Percentiles rank a stretch among this genome's conserved stretches.
These are phyloP conservation scores for Melipona bicolor DNA, from an alignment of 2,888 invertebrate species.

Conservation along the genomic window DNA sequence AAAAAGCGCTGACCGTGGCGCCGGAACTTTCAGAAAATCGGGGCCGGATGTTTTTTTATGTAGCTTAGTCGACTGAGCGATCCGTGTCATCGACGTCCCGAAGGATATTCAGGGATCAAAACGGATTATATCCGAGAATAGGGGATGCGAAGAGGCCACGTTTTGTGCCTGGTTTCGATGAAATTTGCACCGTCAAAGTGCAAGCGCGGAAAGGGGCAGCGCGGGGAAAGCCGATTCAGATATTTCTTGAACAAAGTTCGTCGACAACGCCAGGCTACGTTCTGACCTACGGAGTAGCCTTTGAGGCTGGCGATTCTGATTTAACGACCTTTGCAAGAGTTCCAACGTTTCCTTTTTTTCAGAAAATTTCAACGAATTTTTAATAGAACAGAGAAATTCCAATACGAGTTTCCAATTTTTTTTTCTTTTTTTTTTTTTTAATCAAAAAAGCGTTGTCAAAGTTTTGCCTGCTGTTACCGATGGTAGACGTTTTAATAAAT, in stretches of 20 bases:
- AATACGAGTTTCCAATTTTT: too few species aligned
- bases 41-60: conserved; percentile 47
- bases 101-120: conserved; percentile 62
- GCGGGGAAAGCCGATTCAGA: conserved; percentile 5
- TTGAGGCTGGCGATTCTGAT: neutral
- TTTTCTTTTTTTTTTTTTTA: too few species aligned
- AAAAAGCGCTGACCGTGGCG: conserved; percentile 41
- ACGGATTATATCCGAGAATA: conserved; percentile 59
- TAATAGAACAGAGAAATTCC: too few species aligned
- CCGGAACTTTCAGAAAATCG: neutral
- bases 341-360: neutral
- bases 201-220: conserved; percentile 17
- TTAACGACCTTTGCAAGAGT: neutral
- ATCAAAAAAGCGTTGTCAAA: neutral
- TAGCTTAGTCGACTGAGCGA: conserved; percentile 17
- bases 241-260: conserved; percentile 18
- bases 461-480: too few species aligned
- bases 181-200: conserved; percentile 49
- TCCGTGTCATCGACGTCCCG: conserved; percentile 52
- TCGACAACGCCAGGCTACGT: neutral
- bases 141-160: conserved; percentile 18
- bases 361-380: too few species aligned
- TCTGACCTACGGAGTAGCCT: neutral
- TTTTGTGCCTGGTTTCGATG: conserved; percentile 25
- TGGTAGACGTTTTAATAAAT: neutral